Base-by-base conservation (phyloP, 2,113 vertebrate genomes). In the Thamnaconus septentrionalis region DNA sequence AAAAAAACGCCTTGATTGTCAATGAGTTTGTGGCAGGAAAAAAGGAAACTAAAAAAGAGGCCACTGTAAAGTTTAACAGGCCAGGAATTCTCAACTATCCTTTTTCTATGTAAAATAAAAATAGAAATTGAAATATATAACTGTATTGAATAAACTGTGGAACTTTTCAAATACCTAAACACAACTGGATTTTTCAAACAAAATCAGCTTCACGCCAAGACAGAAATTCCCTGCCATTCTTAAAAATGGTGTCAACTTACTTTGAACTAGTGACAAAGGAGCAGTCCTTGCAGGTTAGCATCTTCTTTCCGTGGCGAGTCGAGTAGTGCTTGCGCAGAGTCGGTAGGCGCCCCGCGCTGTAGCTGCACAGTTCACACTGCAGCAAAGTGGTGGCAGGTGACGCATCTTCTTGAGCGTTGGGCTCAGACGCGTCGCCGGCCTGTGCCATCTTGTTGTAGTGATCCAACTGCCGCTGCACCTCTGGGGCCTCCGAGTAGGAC, bases 291-390 rank as follows among this genome's bases (percentile, higher is more conserved):
- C 96, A 98, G 76, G 92, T 92, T 82, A 94, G 90, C 40, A 97
- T 90, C 70, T 95, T 96, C 72, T 94, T 96, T 41, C 94, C 94
- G 0, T 98, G 95, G n/a, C 94, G 91, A 79, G 93, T 94, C 39
- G 92, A 77, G 81, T 94, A 97, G 78, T 98, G 96, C 42, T 95
- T 93, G 8, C 94, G 82, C 71, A 96, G 92, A 76, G 93, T 95
- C 50, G 95, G 93, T 68, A 94, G 91, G 76, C 96, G 94, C 78
- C 82, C 93, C 53, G 93, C 94, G 31, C 87, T 92, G 89, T 96
- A 98, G 78, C 92, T 92, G 82, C 96, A 98, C 82, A 95, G 91
- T 91, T 98, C 96, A 85, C 96, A 98, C 87, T 92, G 88, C 48
- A 95, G 90, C 56, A 92, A 73, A 6, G 82, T 80, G 79, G 90